Percentiles rank a stretch among this genome's conserved stretches.
Conservation (phyloP, 92 coral and sea anemone species). For the Plumapathes pennacea region DNA sequence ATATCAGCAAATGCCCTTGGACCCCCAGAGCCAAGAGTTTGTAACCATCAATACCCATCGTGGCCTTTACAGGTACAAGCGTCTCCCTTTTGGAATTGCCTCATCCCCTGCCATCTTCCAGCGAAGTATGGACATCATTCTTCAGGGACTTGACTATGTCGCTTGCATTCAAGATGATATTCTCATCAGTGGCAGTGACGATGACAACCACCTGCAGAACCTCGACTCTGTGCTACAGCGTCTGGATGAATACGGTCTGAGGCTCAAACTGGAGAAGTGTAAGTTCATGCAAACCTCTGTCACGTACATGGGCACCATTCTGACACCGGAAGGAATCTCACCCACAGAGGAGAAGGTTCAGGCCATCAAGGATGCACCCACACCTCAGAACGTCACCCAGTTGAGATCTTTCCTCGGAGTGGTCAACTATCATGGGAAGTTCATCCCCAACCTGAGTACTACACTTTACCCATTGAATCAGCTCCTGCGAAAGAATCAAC, state of each 20-base stretch:
- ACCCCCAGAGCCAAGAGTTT: constrained; percentile 25
- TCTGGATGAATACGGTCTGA: constrained; percentile 30
- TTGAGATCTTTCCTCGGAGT: constrained; percentile 40
- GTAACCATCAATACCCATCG: constrained; percentile 56
- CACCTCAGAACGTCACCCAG: constrained; percentile 49
- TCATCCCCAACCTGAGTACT: constrained; percentile 39
- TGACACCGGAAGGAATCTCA: constrained; percentile 45
- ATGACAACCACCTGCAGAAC: constrained; percentile 29
- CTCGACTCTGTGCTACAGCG: constrained; percentile 22
- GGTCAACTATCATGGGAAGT: constrained; percentile 53
- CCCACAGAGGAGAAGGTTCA: constrained; percentile 49
- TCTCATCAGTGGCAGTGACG: constrained; percentile 43
- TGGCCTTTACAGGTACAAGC: constrained; percentile 38
- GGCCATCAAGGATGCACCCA: constrained; percentile 53
- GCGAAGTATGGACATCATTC: constrained; percentile 43
- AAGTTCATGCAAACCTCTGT: constrained; percentile 54
- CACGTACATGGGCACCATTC: constrained; percentile 41
- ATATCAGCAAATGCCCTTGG: constrained; percentile 42
- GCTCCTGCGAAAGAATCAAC: constrained; percentile 31
- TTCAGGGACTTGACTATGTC: constrained; percentile 53
- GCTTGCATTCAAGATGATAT: constrained; percentile 62
- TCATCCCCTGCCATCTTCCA: constrained; percentile 45
- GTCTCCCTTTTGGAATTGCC: constrained; percentile 49
- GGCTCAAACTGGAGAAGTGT: constrained; percentile 44
- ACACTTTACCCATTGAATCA: constrained; percentile 47